These are phyloP conservation scores for Steinernema carpocapsae DNA, from an alignment of 2,888 invertebrate species.

Conservation along the genomic window DNA sequence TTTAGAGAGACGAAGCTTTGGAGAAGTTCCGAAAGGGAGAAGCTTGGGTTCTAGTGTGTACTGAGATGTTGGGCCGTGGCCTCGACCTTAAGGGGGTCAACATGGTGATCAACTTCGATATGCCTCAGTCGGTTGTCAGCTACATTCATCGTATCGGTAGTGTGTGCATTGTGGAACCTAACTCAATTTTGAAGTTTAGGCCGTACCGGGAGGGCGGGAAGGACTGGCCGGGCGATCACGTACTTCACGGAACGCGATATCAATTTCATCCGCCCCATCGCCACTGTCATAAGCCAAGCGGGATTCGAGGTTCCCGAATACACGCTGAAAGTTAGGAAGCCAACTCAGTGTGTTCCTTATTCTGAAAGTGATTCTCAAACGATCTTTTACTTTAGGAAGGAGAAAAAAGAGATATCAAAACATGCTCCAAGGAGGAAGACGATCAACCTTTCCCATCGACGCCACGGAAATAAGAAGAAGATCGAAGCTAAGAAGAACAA, in stretches of 20 bases:
- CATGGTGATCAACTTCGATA: slow-evolving; percentile 94
- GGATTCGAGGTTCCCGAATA: slow-evolving; percentile 91
- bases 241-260: slow-evolving; percentile 90
- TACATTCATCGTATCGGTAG: slow-evolving; percentile 83
- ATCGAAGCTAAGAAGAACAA: slow-evolving; percentile 1
- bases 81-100: slow-evolving; percentile 96
- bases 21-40: slow-evolving; percentile 87
- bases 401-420: slow-evolving; percentile 54
- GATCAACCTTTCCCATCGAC: slow-evolving; percentile 39
- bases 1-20: slow-evolving; percentile 46
- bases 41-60: slow-evolving; percentile 94
- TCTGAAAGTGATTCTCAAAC: slow-evolving; percentile 22
- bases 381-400: slow-evolving; percentile 50
- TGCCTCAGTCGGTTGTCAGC: slow-evolving; percentile 85
- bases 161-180: background rate
- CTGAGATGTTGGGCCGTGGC: slow-evolving; percentile 93
- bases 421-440: slow-evolving; percentile 55
- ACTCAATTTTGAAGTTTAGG: slow-evolving; percentile 72
- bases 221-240: slow-evolving; percentile 85
- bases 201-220: slow-evolving; percentile 90
- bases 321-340: slow-evolving; percentile 76
- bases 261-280: slow-evolving; percentile 85
- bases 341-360: slow-evolving; percentile 65
- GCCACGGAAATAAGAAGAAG: background rate
- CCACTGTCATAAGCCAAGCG: slow-evolving; percentile 85